These are phyloP conservation scores for Erebia epiphron DNA, from an alignment of 2,888 invertebrate species.

Conservation along the genomic window DNA sequence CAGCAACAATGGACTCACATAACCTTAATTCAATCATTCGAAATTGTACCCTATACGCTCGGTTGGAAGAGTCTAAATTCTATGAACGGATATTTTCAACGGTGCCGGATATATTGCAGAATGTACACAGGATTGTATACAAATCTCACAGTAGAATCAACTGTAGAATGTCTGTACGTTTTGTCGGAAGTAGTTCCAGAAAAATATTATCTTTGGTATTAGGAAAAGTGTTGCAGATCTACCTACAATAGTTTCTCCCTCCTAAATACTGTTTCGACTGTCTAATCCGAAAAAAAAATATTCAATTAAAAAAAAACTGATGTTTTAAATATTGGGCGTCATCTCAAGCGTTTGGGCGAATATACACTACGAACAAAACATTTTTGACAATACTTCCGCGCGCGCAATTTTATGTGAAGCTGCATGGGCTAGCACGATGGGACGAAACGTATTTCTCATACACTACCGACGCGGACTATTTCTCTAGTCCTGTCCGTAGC, in stretches of 20 bases:
- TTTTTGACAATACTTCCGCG: no score
- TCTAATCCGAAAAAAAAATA: neutral
- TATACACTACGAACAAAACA: no score
- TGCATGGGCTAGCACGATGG: no score
- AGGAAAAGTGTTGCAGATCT: constrained; percentile 17
- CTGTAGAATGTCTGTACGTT: constrained; percentile 40
- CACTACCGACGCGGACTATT: no score
- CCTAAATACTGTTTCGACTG: neutral
- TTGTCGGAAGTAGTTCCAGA: constrained; percentile 29
- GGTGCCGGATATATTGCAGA: constrained; percentile 22
- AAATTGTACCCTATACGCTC: neutral
- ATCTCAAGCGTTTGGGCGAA: no score
- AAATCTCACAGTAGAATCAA: constrained; percentile 40
- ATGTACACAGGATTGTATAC: constrained; percentile 38
- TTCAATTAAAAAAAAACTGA: neutral
- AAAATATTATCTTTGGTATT: constrained; percentile 27
- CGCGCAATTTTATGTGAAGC: no score
- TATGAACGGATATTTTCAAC: neutral
- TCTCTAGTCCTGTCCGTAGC: no score
- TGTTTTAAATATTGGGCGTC: no score
- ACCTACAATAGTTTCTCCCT: constrained; percentile 3
- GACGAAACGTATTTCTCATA: no score
- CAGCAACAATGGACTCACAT: constrained; percentile 11
- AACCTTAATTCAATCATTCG: neutral
- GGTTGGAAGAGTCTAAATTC: constrained; percentile 5